phyloP scores from a whole-genome alignment of 2,888 invertebrate genomes.

The Choreutis nemorana region DNA sequence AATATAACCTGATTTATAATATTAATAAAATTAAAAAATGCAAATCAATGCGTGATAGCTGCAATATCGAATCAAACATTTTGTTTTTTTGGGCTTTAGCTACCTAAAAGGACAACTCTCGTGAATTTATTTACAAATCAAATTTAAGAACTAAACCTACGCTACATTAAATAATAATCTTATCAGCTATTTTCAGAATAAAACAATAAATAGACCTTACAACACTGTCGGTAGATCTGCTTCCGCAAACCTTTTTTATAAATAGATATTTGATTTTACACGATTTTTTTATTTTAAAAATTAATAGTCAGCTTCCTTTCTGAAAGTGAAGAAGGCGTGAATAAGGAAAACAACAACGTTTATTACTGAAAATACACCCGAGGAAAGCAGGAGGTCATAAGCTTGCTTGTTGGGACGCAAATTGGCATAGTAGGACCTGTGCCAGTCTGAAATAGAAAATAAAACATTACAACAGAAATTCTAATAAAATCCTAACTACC shows the following conservation, averaged over 20 bases:
- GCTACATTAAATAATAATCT: too few species aligned
- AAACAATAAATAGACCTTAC: constrained; percentile 11
- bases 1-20: too few species aligned
- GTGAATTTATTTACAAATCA: background rate
- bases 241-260: too few species aligned
- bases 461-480: too few species aligned
- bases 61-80: too few species aligned
- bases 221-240: constrained; percentile 8
- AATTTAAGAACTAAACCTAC: background rate
- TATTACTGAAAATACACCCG: constrained; percentile 69
- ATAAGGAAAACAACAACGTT: constrained; percentile 67
- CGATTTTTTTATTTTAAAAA: background rate
- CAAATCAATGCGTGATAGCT: too few species aligned
- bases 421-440: constrained; percentile 52
- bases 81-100: constrained; percentile 11
- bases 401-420: constrained; percentile 72
- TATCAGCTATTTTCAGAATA: too few species aligned
- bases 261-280: background rate
- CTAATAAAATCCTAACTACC: too few species aligned
- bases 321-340: constrained; percentile 70
- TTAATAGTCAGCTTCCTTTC: constrained; percentile 60
- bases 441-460: constrained; percentile 43
- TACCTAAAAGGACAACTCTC: constrained; percentile 16
- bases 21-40: too few species aligned
- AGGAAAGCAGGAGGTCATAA: constrained; percentile 72